These are phyloP conservation scores for Ryuthela nishihirai DNA, from an alignment of 2,888 invertebrate species.

Conservation along the genomic window DNA sequence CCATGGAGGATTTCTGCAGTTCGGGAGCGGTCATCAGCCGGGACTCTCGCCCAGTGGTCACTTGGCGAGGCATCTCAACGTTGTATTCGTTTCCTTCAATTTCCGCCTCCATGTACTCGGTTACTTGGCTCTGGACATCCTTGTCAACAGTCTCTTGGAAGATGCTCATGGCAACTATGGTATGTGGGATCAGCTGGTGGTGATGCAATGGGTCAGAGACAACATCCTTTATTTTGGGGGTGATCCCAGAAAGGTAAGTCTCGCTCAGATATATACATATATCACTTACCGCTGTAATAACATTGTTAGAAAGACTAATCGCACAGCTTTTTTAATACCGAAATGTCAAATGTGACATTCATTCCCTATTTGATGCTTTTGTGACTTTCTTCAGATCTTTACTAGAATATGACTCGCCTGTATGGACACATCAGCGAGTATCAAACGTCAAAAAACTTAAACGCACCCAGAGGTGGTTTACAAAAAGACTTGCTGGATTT, in stretches of 20 bases:
- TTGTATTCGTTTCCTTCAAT: constrained; percentile 81
- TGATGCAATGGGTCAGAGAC: constrained; percentile 71
- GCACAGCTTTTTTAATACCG: too few relatives aligned
- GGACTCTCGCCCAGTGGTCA: constrained; percentile 67
- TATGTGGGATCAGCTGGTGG: constrained; percentile 71
- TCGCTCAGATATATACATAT: background rate
- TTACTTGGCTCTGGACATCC: constrained; percentile 64
- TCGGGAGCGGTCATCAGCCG: constrained; percentile 37
- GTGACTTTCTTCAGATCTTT: too few relatives aligned
- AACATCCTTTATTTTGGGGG: constrained; percentile 84
- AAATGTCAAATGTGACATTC: too few relatives aligned
- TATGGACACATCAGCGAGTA: too few relatives aligned
- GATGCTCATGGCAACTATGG: constrained; percentile 78
- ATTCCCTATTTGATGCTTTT: too few relatives aligned
- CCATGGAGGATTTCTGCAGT: constrained; percentile 45
- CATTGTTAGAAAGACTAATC: too few relatives aligned
- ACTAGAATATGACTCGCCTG: too few relatives aligned
- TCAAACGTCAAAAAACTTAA: too few relatives aligned
- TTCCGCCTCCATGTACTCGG: constrained; percentile 69
- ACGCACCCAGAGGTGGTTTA: too few relatives aligned
- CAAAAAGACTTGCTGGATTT: too few relatives aligned
- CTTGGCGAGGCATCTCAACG: constrained; percentile 70
- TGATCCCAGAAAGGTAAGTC: constrained; percentile 56
- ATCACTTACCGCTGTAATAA: too few relatives aligned
- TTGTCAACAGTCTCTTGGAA: constrained; percentile 58